Percentiles rank a stretch among this genome's conserved stretches.
These are phyloP conservation scores for Ypsolopha sequella DNA, from an alignment of 2,888 invertebrate genomes.

Conservation along the genomic window DNA sequence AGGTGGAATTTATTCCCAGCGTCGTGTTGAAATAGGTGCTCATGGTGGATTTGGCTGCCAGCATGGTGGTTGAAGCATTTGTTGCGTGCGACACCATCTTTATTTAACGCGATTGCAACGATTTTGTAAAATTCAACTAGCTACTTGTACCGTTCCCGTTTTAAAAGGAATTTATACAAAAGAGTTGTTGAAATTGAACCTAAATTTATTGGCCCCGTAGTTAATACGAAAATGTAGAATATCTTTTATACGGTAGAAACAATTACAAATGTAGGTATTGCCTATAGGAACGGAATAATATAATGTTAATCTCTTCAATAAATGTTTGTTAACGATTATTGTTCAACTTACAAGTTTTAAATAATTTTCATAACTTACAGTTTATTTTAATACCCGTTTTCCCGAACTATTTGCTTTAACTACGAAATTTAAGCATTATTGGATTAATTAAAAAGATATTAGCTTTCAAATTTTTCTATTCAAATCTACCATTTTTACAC, in stretches of 20 bases:
- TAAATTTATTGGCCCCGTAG: conserved; percentile 40
- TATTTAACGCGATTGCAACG: conserved; percentile 14
- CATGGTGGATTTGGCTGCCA: conserved; percentile 37
- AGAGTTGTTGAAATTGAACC: conserved; percentile 14
- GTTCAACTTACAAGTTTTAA: conserved; percentile 18
- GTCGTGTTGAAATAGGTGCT: conserved; percentile 36
- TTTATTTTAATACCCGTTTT: conserved; percentile 31
- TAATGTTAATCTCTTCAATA: conserved; percentile 7
- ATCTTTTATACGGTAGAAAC: conserved; percentile 12
- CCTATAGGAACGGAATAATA: conserved; percentile 45
- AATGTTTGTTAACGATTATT: conserved; percentile 5
- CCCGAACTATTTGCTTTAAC: conserved; percentile 22
- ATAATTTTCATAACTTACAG: conserved; percentile 16
- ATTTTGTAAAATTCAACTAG: conserved; percentile 16
- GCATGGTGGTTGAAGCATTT: conserved; percentile 11
- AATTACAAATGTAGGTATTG: conserved; percentile 22
- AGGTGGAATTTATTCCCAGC: conserved; percentile 41
- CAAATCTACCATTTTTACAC: not conserved
- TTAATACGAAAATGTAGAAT: conserved; percentile 12
- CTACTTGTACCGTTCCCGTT: conserved; percentile 14
- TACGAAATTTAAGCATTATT: conserved; percentile 8
- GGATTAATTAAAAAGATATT: conserved; percentile 6
- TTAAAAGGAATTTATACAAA: conserved; percentile 1
- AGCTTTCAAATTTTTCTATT: not conserved
- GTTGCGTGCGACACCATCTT: conserved; percentile 51